phyloP scores from a whole-genome alignment of 2,888 invertebrate genomes.

The Ormyrus thymus region DNA sequence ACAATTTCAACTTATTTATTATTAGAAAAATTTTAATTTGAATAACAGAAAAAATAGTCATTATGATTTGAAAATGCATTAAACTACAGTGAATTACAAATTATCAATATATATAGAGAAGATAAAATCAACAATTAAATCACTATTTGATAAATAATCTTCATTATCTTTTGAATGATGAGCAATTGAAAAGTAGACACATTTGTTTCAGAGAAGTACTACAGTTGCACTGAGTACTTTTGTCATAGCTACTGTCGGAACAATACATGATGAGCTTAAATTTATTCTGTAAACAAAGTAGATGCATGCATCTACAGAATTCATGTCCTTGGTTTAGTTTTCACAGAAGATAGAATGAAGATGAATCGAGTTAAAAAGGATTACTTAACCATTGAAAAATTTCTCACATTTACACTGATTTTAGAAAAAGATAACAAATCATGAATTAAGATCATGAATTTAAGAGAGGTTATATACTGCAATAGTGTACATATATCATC shows the following conservation, averaged over 20 bases:
- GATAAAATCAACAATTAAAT: slow-evolving; percentile 19
- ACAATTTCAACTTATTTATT: too few relatives aligned
- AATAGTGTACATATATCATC: background rate
- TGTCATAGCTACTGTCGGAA: slow-evolving; percentile 8
- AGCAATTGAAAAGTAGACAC: slow-evolving; percentile 10
- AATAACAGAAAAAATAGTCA: slow-evolving; percentile 10
- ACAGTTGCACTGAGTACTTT: slow-evolving; percentile 14
- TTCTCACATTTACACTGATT: slow-evolving; percentile 17
- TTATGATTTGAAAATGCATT: background rate
- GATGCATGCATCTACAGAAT: background rate
- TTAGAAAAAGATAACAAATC: slow-evolving; percentile 13
- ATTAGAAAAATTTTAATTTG: slow-evolving; percentile 5
- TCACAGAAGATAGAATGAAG: slow-evolving; percentile 7
- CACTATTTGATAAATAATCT: slow-evolving; percentile 41
- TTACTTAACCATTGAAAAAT: slow-evolving; percentile 9
- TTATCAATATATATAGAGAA: background rate
- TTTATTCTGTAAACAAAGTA: background rate
- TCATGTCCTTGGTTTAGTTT: slow-evolving; percentile 17
- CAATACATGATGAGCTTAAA: slow-evolving; percentile 5
- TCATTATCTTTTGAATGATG: slow-evolving; percentile 19
- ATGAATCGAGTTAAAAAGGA: background rate
- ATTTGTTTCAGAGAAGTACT: too few relatives aligned
- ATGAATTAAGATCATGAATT: background rate
- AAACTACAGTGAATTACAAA: slow-evolving; percentile 25
- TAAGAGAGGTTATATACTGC: background rate